Evolutionary conservation across 2,113 vertebrate genomes (phyloP).

Genomic region (Rhagologus leucostigma): DNA sequence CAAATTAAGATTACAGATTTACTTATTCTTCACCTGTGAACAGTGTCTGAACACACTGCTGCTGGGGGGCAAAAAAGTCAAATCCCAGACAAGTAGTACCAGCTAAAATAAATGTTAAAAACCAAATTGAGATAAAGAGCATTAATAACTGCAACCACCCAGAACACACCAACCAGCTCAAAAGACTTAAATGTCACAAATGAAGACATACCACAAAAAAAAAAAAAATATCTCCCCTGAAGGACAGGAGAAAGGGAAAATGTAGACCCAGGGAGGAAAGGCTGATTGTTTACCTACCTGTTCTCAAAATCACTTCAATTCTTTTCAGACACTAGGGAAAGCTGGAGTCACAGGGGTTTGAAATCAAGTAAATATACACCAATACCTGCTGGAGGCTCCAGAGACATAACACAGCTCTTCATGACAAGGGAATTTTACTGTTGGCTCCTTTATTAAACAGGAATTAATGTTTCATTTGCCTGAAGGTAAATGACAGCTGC

Average conservation of each 20-base stretch:
- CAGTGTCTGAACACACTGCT: not conserved
- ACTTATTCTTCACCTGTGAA: not conserved
- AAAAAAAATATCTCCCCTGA: not conserved
- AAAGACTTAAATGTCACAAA: not conserved
- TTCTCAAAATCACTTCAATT: not conserved
- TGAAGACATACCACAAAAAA: not conserved
- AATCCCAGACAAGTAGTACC: not conserved
- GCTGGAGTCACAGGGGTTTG: not conserved
- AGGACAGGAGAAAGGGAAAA: not conserved
- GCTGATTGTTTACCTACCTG: not conserved
- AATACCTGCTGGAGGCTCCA: not conserved
- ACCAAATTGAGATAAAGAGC: not conserved
- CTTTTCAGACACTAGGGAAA: not conserved
- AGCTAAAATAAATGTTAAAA: not conserved
- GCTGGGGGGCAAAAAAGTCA: not conserved
- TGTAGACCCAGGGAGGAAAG: not conserved
- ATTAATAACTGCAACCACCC: not conserved
- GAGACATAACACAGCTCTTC: not conserved
- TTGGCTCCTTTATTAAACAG: not conserved
- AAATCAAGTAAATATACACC: not conserved
- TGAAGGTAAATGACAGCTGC: not conserved
- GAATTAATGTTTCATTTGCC: not conserved
- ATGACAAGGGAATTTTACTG: not conserved
- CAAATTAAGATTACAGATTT: not conserved
- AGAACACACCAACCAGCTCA: not conserved